Conservation (phyloP, 2,888 invertebrate genomes). For the Sarcophaga rosellei region DNA sequence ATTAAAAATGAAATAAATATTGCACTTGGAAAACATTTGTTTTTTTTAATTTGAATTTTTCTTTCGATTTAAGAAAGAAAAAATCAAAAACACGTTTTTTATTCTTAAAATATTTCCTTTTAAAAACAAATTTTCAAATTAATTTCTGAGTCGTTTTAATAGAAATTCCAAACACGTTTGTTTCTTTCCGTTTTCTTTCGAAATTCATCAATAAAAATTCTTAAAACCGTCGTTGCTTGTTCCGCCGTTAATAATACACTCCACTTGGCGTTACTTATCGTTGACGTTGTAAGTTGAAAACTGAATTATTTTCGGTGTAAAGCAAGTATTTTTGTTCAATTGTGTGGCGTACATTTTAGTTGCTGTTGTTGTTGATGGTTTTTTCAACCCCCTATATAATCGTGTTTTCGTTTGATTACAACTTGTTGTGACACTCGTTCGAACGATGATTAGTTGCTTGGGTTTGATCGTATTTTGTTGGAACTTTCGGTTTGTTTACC, state of each 20-base stretch:
- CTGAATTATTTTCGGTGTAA: slow-evolving; percentile 49
- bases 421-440: slow-evolving; percentile 26
- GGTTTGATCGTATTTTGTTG: slow-evolving; percentile 38
- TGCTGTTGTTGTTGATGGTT: neutral
- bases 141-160: neutral
- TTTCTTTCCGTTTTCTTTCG: slow-evolving; percentile 5
- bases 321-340: slow-evolving; percentile 54
- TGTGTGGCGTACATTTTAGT: neutral
- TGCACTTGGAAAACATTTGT: neutral
- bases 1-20: neutral
- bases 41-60: neutral
- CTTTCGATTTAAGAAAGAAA: no score
- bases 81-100: no score
- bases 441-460: neutral
- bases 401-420: slow-evolving; percentile 10
- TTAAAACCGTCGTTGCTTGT: neutral
- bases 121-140: neutral
- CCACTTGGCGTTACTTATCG: slow-evolving; percentile 3
- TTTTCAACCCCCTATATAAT: slow-evolving; percentile 52
- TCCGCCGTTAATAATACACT: neutral
- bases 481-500: neutral
- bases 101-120: slow-evolving; percentile 1
- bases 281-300: slow-evolving; percentile 55
- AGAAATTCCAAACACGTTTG: slow-evolving; percentile 44
- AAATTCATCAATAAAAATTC: neutral